Conservation (phyloP, 2,113 vertebrate species). For the Proterorhinus semilunaris region DNA sequence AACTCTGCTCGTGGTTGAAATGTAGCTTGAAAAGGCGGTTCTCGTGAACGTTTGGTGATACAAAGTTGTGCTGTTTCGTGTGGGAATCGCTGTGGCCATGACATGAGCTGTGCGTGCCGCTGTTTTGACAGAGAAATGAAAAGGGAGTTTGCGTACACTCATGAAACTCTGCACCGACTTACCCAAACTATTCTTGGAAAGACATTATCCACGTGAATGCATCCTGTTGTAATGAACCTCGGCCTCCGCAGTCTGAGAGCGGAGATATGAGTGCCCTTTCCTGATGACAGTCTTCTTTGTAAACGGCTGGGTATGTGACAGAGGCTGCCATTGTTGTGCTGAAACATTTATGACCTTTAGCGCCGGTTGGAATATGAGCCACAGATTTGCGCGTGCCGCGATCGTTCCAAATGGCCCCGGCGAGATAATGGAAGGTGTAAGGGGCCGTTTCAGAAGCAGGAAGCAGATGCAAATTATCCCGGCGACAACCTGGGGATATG, state of each 20-base stretch:
- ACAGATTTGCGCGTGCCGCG: conserved; percentile 8
- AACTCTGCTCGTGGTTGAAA: too few species aligned
- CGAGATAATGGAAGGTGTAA: conserved; percentile 5
- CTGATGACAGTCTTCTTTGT: conserved; percentile 29
- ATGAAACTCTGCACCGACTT: too few species aligned
- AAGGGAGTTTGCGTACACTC: too few species aligned
- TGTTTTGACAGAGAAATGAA: too few species aligned
- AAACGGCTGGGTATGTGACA: conserved; percentile 41
- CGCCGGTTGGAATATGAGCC: conserved; percentile 33
- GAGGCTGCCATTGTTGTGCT: conserved; percentile 21
- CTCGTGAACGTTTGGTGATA: too few species aligned
- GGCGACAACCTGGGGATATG: neutral
- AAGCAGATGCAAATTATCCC: neutral
- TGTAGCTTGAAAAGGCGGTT: too few species aligned
- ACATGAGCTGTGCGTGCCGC: too few species aligned
- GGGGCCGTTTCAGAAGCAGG: neutral
- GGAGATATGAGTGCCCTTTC: conserved; percentile 29
- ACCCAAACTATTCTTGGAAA: too few species aligned
- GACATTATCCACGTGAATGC: too few species aligned
- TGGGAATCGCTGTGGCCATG: too few species aligned
- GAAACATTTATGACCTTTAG: conserved; percentile 54
- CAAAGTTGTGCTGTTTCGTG: too few species aligned
- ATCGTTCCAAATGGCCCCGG: conserved; percentile 1
- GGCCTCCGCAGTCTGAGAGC: conserved; percentile 21
- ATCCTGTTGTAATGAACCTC: too few species aligned